phyloP scores from a whole-genome alignment of 2,113 vertebrate species.

The Malurus elegans region DNA sequence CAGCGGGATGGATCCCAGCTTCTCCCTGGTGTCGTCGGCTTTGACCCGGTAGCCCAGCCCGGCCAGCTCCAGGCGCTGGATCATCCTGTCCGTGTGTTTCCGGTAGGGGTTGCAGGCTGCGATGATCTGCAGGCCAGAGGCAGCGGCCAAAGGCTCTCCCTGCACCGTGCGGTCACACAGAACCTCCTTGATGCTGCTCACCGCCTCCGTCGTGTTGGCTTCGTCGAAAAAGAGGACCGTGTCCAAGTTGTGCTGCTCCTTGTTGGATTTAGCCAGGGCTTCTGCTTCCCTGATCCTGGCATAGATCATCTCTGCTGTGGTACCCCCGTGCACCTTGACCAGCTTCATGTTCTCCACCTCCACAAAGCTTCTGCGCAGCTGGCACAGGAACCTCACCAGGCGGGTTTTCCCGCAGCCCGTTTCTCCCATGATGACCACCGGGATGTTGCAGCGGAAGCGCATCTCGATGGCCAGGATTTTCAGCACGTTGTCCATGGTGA shows the following conservation, averaged over 20 bases:
- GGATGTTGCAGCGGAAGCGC: constrained; percentile 93
- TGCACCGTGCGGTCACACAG: constrained; percentile 86
- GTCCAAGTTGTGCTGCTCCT: constrained; percentile 73
- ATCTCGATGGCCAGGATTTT: constrained; percentile 96
- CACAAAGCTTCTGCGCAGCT: constrained; percentile 69
- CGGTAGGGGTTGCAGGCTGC: constrained; percentile 97
- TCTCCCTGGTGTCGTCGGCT: constrained; percentile 85
- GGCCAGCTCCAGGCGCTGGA: constrained; percentile 85
- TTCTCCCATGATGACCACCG: constrained; percentile 96
- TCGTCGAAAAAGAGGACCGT: constrained; percentile 95
- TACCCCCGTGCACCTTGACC: constrained; percentile 95
- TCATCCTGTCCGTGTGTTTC: constrained; percentile 88
- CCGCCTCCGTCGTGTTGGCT: constrained; percentile 92
- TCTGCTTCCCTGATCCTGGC: constrained; percentile 82
- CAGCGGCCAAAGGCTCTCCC: constrained; percentile 71
- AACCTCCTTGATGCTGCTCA: constrained; percentile 93
- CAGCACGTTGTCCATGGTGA: constrained; percentile 91
- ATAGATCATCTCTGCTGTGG: constrained; percentile 84
- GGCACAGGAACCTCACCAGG: constrained; percentile 89
- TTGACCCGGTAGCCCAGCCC: constrained; percentile 90
- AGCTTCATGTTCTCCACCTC: constrained; percentile 86
- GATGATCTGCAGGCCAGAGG: constrained; percentile 83
- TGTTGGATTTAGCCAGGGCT: constrained; percentile 75
- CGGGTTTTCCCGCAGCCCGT: constrained; percentile 95
- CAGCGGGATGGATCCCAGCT: constrained; percentile 89